Percentiles rank a stretch among this genome's conserved stretches.
Evolutionary conservation across 2,888 invertebrate genomes (phyloP).

Genomic region (Drosophila anomalata): DNA sequence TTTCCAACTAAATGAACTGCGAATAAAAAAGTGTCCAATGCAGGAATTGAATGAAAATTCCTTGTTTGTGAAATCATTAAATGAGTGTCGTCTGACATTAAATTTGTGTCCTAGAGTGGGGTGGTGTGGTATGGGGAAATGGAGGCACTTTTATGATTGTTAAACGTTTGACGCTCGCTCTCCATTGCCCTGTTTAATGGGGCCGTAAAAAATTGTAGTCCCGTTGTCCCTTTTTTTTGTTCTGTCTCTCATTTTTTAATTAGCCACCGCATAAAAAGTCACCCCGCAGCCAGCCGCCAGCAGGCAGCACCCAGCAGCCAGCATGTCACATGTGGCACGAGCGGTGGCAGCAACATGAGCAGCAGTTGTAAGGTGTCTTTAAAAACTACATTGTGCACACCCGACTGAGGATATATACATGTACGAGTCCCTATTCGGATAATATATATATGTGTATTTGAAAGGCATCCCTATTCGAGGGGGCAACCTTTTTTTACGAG

Average conservation of each 20-base stretch:
- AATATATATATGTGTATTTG: background rate
- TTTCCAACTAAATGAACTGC: constrained; percentile 37
- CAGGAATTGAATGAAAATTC: constrained; percentile 24
- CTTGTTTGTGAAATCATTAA: constrained; percentile 37
- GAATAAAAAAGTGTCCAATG: constrained; percentile 19
- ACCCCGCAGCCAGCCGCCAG: constrained; percentile 42
- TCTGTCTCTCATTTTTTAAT: constrained; percentile 67
- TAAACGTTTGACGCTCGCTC: constrained; percentile 64
- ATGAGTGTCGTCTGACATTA: constrained; percentile 12
- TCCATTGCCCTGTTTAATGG: constrained; percentile 41
- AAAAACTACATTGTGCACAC: constrained; percentile 47
- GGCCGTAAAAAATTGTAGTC: constrained; percentile 36
- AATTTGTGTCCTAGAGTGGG: constrained; percentile 20
- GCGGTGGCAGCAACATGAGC: constrained; percentile 37
- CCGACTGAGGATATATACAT: constrained; percentile 6
- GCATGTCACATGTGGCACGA: constrained; percentile 69
- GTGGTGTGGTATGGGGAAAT: background rate
- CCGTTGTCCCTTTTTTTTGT: constrained; percentile 25
- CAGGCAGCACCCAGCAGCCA: constrained; percentile 44
- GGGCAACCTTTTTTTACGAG: constrained; percentile 51
- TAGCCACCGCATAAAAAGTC: constrained; percentile 72
- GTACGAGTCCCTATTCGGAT: background rate
- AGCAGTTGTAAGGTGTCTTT: constrained; percentile 71
- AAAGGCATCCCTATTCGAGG: constrained; percentile 6
- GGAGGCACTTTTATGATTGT: constrained; percentile 57